Conservation (phyloP, 2,797 vertebrate genomes). For the Denticeps clupeoides region DNA sequence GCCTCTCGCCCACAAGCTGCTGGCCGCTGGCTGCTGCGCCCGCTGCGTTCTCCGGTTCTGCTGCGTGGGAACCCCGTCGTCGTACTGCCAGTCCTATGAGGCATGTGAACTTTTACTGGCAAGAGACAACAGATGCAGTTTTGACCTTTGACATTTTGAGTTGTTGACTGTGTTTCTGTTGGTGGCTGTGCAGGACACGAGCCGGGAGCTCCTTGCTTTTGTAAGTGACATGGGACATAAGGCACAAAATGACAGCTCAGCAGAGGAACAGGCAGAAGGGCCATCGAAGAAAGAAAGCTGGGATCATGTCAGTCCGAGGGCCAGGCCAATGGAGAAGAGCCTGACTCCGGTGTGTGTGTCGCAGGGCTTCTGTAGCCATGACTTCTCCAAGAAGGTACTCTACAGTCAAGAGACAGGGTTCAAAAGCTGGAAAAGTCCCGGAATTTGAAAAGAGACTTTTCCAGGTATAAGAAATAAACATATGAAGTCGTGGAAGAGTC, state of each 20-base stretch:
- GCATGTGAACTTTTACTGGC: too few relatives aligned
- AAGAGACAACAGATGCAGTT: too few relatives aligned
- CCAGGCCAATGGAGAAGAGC: conserved; percentile 9
- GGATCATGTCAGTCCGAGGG: conserved; percentile 27
- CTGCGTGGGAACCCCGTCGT: conserved; percentile 60
- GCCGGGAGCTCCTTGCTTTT: conserved; percentile 61
- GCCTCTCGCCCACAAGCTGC: conserved; percentile 61
- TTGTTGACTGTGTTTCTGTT: conserved; percentile 43
- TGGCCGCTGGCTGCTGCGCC: conserved; percentile 72
- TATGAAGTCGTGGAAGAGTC: too few relatives aligned
- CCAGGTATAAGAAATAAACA: too few relatives aligned
- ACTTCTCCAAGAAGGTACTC: conserved; percentile 68
- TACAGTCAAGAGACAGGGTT: neutral
- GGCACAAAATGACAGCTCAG: conserved; percentile 24
- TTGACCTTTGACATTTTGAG: too few relatives aligned
- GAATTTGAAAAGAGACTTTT: too few relatives aligned
- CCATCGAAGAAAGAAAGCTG: conserved; percentile 72
- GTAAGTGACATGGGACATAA: conserved; percentile 21
- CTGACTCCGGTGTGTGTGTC: conserved; percentile 54
- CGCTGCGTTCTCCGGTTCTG: conserved; percentile 88
- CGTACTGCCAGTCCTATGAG: conserved; percentile 66
- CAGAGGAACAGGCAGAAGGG: conserved; percentile 24
- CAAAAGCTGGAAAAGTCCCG: too few relatives aligned
- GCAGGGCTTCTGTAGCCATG: conserved; percentile 66
- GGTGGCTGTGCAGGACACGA: conserved; percentile 55